phyloP scores from a whole-genome alignment of 1,140 invertebrate genomes.

The Subanguina moxae region DNA sequence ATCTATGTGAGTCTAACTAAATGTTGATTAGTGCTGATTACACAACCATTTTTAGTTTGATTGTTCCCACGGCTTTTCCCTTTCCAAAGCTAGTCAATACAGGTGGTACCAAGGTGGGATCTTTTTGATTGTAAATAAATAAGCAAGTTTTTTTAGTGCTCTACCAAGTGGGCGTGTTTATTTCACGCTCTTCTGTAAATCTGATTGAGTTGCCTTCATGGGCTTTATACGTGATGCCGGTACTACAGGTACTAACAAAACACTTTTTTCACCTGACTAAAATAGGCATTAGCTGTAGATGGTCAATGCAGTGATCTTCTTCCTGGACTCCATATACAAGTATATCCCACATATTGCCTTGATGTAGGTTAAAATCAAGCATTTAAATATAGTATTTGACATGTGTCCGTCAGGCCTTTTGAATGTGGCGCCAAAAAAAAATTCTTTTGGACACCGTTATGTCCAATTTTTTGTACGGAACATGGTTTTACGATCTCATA shows the following conservation, averaged over 20 bases:
- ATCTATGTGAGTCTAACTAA: no score
- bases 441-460: no score
- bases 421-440: no score
- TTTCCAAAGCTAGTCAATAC: conserved; percentile 65
- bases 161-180: conserved; percentile 83
- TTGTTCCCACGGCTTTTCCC: conserved; percentile 43
- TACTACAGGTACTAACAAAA: conserved; percentile 68
- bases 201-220: conserved; percentile 66
- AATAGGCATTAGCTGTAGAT: conserved; percentile 15
- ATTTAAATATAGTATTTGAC: no score
- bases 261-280: not conserved
- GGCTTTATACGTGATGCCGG: conserved; percentile 72
- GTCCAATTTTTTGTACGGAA: no score
- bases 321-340: conserved; percentile 47
- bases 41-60: conserved; percentile 28
- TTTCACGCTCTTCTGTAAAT: conserved; percentile 78
- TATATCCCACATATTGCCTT: conserved; percentile 56
- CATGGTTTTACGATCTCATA: no score
- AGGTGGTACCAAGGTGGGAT: conserved; percentile 69
- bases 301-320: conserved; percentile 42
- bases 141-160: conserved; percentile 61
- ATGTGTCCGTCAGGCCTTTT: no score
- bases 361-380: conserved; percentile 19
- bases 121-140: no score
- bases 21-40: no score